A percentile compares a stretch with the other conserved stretches of the same genome.
These are phyloP conservation scores for Sesamia nonagrioides DNA, from an alignment of 1,140 invertebrate genomes.

Conservation along the genomic window DNA sequence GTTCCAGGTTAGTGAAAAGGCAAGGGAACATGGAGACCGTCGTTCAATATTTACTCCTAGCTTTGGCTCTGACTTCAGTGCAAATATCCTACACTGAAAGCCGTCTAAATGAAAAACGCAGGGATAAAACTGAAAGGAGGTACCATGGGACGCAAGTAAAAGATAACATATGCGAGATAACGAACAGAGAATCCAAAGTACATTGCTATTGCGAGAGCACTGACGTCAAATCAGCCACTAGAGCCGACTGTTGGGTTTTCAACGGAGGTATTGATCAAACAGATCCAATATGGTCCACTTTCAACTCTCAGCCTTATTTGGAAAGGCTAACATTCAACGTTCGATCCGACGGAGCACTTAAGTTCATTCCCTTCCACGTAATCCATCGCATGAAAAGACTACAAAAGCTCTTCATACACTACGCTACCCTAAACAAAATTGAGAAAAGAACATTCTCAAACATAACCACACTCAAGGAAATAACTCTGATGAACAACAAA, in stretches of 20 bases:
- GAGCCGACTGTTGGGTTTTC: constrained; percentile 90
- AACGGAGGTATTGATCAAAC: constrained; percentile 89
- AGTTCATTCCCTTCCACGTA: constrained; percentile 91
- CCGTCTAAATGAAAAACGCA: constrained; percentile 84
- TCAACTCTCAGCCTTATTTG: constrained; percentile 90
- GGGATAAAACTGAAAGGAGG: constrained; percentile 82
- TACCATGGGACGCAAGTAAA: constrained; percentile 73
- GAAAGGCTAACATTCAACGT: constrained; percentile 91
- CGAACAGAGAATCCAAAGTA: constrained; percentile 83
- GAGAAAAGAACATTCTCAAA: constrained; percentile 91
- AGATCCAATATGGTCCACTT: constrained; percentile 91
- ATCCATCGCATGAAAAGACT: constrained; percentile 90
- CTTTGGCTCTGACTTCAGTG: constrained; percentile 82
- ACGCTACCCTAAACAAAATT: constrained; percentile 90
- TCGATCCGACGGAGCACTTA: constrained; percentile 89
- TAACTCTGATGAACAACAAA: constrained; percentile 90
- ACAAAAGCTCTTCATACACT: constrained; percentile 90
- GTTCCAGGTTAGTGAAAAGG: constrained; percentile 77
- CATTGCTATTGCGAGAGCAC: constrained; percentile 85
- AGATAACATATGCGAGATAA: constrained; percentile 85
- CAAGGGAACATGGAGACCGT: constrained; percentile 75
- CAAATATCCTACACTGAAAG: constrained; percentile 85
- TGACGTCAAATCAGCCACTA: constrained; percentile 76
- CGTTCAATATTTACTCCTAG: constrained; percentile 84
- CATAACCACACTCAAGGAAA: constrained; percentile 89